Conservation (phyloP, 2,888 invertebrate genomes). For the Erebia epiphron region DNA sequence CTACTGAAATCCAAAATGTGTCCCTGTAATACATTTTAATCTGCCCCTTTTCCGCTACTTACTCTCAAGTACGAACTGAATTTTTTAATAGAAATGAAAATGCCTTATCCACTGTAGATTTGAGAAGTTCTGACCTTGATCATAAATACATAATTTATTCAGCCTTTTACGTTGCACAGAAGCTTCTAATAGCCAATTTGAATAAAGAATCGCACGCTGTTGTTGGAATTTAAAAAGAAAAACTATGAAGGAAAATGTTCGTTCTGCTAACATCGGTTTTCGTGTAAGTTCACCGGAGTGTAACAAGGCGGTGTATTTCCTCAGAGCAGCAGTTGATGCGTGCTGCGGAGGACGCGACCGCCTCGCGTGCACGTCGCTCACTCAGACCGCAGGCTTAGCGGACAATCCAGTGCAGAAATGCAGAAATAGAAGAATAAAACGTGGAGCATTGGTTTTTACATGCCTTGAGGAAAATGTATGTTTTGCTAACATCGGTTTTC, state of each 20-base stretch:
- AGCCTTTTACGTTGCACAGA: not conserved
- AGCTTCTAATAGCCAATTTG: not conserved
- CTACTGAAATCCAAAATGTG: no score
- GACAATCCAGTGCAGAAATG: conserved; percentile 37
- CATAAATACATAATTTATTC: not conserved
- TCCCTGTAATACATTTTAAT: no score
- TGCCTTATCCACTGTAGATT: no score
- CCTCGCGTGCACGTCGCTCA: conserved; percentile 50
- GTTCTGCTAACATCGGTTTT: conserved; percentile 24
- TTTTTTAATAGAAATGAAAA: no score
- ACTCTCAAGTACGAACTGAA: no score
- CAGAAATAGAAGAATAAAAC: conserved; percentile 17
- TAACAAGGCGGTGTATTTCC: conserved; percentile 37
- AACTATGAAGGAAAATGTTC: conserved; percentile 4
- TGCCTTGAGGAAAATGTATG: conserved; percentile 5
- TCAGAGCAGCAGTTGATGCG: conserved; percentile 41
- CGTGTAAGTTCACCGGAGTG: conserved; percentile 33
- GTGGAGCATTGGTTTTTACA: no score
- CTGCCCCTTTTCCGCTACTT: no score
- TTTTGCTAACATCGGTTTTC: conserved; percentile 26
- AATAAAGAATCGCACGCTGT: not conserved
- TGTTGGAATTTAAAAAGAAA: not conserved
- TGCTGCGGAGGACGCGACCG: conserved; percentile 48
- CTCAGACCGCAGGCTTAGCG: conserved; percentile 43
- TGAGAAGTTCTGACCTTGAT: not conserved